These are phyloP conservation scores for Magallana ariakensis DNA, from an alignment of 1,140 invertebrate species.

Conservation along the genomic window DNA sequence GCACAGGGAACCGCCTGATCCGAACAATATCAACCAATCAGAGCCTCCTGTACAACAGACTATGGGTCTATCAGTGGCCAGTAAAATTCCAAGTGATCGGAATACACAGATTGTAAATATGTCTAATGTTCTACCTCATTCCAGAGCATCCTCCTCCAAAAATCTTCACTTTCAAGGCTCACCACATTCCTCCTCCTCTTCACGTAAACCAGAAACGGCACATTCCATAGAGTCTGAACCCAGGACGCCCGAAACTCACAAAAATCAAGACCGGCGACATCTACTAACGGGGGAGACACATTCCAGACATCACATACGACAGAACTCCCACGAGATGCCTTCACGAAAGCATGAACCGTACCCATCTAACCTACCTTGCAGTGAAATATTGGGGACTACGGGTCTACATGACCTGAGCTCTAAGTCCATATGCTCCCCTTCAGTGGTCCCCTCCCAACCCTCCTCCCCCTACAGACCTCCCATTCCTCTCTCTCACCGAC, in stretches of 20 bases:
- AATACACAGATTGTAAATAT: constrained; percentile 55
- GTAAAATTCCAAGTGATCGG: constrained; percentile 41
- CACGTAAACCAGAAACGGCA: constrained; percentile 28
- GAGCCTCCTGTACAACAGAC: constrained; percentile 49
- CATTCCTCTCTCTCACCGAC: neutral
- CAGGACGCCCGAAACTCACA: constrained; percentile 5
- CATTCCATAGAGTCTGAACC: constrained; percentile 9
- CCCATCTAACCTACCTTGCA: constrained; percentile 21
- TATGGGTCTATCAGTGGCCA: constrained; percentile 52
- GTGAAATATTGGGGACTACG: constrained; percentile 8
- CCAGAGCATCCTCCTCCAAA: constrained; percentile 29
- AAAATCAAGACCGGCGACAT: constrained; percentile 22
- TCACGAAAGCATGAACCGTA: neutral
- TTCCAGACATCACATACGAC: constrained; percentile 17
- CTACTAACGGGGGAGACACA: constrained; percentile 15
- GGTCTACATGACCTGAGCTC: constrained; percentile 25
- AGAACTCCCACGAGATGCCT: constrained; percentile 4
- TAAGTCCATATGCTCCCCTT: constrained; percentile 10
- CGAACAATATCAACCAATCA: constrained; percentile 41
- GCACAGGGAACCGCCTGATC: constrained; percentile 55
- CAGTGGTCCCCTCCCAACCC: neutral
- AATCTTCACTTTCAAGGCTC: constrained; percentile 1
- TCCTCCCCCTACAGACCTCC: constrained; percentile 34
- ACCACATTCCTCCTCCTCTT: constrained; percentile 2
- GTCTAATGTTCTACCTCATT: constrained; percentile 40